Evolutionary conservation across 92 coral and sea anemone genomes (phyloP).

Genomic region (Siderastrea siderea): DNA sequence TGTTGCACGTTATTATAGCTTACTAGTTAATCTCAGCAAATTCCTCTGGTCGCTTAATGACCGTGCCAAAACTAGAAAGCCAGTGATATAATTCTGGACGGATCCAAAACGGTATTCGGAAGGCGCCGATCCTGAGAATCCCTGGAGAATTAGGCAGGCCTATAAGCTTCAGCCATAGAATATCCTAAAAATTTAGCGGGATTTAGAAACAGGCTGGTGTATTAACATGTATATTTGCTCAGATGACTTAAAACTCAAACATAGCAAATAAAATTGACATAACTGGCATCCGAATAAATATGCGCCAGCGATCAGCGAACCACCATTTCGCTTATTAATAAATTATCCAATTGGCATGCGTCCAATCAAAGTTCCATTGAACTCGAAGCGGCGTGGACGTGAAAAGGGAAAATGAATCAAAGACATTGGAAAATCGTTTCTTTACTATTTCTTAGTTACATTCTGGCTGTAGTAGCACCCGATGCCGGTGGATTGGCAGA

Average conservation of each 20-base stretch:
- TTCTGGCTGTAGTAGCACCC: slow-evolving; percentile 21
- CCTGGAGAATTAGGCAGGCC: too few relatives aligned
- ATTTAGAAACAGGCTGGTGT: too few relatives aligned
- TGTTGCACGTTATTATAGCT: too few relatives aligned
- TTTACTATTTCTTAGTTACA: slow-evolving; percentile 13
- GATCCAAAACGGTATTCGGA: too few relatives aligned
- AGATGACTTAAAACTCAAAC: not conserved
- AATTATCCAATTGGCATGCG: slow-evolving; percentile 10
- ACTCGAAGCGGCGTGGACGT: too few relatives aligned
- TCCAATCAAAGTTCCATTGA: not conserved
- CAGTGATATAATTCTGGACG: too few relatives aligned
- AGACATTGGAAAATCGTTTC: not conserved
- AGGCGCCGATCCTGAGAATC: too few relatives aligned
- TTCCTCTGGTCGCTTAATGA: too few relatives aligned
- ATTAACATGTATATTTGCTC: not conserved
- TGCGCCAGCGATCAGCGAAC: slow-evolving; percentile 27
- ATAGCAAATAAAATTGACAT: not conserved
- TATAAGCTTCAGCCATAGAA: too few relatives aligned
- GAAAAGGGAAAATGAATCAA: not conserved
- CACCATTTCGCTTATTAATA: not conserved
- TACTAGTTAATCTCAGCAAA: too few relatives aligned
- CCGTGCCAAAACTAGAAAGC: too few relatives aligned
- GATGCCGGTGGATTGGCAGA: slow-evolving; percentile 76
- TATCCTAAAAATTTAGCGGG: too few relatives aligned
- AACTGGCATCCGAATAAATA: not conserved